Conservation (phyloP, 2,797 vertebrate species). For the Lepilemur ruficaudatus region DNA sequence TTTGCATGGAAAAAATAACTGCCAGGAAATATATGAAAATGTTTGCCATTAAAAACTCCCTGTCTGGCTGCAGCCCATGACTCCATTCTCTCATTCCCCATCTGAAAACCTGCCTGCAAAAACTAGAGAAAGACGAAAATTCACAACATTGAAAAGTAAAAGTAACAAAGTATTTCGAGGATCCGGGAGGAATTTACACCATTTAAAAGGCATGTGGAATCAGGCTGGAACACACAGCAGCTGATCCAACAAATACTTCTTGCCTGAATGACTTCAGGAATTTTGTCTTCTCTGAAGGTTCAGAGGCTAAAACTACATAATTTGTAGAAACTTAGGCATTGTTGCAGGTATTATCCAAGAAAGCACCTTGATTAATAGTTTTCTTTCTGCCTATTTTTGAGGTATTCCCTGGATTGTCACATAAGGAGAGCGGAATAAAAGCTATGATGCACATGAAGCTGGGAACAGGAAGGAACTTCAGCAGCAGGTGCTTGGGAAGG, state of each 20-base stretch:
- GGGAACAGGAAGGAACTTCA: too few species aligned
- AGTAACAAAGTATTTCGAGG: not conserved
- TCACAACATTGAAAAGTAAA: not conserved
- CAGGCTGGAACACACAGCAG: not conserved
- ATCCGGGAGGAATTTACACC: not conserved
- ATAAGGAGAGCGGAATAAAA: not conserved
- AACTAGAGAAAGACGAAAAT: not conserved
- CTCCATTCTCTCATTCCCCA: not conserved
- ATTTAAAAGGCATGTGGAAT: not conserved
- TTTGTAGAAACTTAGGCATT: not conserved
- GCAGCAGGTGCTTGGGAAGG: not conserved
- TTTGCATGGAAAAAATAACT: not conserved
- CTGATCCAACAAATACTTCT: not conserved
- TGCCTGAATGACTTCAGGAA: not conserved
- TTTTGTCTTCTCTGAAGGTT: not conserved
- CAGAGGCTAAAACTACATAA: not conserved
- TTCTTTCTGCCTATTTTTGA: not conserved
- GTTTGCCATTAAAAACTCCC: not conserved
- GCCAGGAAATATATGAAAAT: constrained; percentile 3
- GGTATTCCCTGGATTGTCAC: not conserved
- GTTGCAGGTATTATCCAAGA: not conserved
- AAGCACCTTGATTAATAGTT: not conserved
- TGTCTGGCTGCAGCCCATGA: not conserved
- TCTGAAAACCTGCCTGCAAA: not conserved
- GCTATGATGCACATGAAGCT: accelerated